phyloP scores from a whole-genome alignment of 2,888 invertebrate species.

The Cantharis rufa region DNA sequence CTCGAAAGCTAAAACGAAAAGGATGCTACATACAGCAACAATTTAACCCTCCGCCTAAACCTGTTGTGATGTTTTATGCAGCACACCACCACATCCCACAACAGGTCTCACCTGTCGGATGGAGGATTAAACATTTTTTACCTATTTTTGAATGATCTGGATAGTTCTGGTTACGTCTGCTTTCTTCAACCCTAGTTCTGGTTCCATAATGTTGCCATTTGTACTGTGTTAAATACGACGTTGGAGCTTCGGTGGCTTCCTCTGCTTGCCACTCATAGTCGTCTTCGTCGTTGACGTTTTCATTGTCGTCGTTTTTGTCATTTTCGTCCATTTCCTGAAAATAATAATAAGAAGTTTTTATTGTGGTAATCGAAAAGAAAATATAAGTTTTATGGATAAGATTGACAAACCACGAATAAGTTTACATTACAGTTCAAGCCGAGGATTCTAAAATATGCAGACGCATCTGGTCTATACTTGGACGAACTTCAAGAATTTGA shows the following conservation, averaged over 20 bases:
- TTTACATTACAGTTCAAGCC: background rate
- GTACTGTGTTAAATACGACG: slow-evolving; percentile 44
- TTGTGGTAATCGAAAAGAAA: too few species aligned
- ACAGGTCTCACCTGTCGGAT: too few species aligned
- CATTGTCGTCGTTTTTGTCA: slow-evolving; percentile 47
- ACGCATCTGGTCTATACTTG: background rate
- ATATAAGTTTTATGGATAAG: too few species aligned
- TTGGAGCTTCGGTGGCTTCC: slow-evolving; percentile 32
- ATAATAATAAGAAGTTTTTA: background rate
- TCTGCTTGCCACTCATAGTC: slow-evolving; percentile 48
- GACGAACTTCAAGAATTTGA: background rate
- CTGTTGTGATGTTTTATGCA: too few species aligned
- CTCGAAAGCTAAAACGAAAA: slow-evolving; percentile 31
- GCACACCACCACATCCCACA: too few species aligned
- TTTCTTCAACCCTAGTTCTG: slow-evolving; percentile 47
- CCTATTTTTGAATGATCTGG: slow-evolving; percentile 39
- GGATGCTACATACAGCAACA: background rate
- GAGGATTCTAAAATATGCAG: background rate
- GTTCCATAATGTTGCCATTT: slow-evolving; percentile 54
- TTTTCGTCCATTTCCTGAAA: slow-evolving; percentile 41
- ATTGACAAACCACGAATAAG: background rate
- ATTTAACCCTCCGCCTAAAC: too few species aligned
- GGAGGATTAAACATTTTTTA: slow-evolving; percentile 29
- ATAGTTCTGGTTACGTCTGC: slow-evolving; percentile 44
- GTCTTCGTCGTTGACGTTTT: slow-evolving; percentile 36